These are phyloP conservation scores for Dryococelus australis DNA, from an alignment of 2,888 invertebrate genomes.

Conservation along the genomic window DNA sequence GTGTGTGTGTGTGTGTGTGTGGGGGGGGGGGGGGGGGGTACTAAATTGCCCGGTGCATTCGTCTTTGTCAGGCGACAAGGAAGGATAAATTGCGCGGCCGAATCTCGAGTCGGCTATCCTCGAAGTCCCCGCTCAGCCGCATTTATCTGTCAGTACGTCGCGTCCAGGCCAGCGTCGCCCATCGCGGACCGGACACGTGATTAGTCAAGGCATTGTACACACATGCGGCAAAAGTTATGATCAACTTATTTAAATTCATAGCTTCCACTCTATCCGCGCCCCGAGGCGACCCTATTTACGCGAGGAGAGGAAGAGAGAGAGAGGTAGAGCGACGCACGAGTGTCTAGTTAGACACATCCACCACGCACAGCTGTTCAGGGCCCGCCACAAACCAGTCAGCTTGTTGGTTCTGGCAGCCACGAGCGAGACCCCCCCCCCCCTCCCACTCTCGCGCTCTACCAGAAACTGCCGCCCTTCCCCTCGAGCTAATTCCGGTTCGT, in stretches of 20 bases:
- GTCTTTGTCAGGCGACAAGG: slow-evolving; percentile 5
- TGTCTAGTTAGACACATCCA: slow-evolving; percentile 16
- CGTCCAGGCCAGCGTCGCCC: background rate
- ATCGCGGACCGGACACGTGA: slow-evolving; percentile 5
- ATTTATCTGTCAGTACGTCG: background rate
- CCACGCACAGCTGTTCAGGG: slow-evolving; percentile 3
- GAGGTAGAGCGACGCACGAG: background rate
- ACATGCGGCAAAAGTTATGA: background rate
- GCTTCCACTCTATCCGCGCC: slow-evolving; percentile 1
- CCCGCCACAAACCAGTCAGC: background rate
- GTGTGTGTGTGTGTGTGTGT: background rate
- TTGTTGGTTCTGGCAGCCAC: slow-evolving; percentile 11
- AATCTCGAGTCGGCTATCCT: too few relatives aligned
- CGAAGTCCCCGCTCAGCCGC: background rate
- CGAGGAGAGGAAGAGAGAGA: background rate
- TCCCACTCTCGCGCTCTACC: background rate
- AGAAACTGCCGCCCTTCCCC: background rate
- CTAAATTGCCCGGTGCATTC: background rate
- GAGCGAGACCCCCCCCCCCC: background rate
- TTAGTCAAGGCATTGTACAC: background rate
- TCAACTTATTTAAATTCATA: slow-evolving; percentile 16
- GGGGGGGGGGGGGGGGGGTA: background rate
- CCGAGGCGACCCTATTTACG: background rate
- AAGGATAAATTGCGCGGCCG: background rate
- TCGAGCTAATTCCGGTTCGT: background rate